These are phyloP conservation scores for Chloroceryle aenea DNA, from an alignment of 2,113 vertebrate species.

Conservation along the genomic window DNA sequence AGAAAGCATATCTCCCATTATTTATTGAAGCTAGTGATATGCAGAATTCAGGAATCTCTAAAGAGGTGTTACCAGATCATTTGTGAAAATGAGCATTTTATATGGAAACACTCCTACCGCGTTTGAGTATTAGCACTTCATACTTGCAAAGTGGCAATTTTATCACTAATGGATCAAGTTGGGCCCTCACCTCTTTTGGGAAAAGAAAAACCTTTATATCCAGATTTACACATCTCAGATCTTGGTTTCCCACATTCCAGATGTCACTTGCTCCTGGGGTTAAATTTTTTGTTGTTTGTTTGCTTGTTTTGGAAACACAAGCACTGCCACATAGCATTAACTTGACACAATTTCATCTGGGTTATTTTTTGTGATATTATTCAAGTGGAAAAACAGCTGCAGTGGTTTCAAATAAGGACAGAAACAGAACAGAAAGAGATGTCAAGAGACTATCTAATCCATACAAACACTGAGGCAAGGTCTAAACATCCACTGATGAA, in stretches of 20 bases:
- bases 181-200: background rate
- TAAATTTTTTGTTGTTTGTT: slow-evolving; percentile 31
- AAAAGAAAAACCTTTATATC: background rate
- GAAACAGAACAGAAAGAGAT: slow-evolving; percentile 33
- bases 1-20: background rate
- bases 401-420: background rate
- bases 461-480: background rate
- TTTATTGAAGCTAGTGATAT: background rate
- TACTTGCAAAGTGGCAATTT: background rate
- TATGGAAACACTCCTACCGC: background rate
- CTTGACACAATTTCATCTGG: slow-evolving; percentile 58
- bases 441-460: slow-evolving; percentile 50
- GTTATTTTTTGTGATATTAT: slow-evolving; percentile 33
- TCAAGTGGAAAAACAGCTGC: slow-evolving; percentile 61
- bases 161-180: background rate
- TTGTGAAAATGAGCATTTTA: background rate
- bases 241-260: slow-evolving; percentile 11
- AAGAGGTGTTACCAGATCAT: background rate
- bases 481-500: background rate
- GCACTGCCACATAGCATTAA: slow-evolving; percentile 33
- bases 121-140: background rate
- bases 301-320: slow-evolving; percentile 65
- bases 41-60: background rate
- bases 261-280: background rate
- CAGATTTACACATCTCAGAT: slow-evolving; percentile 10